Evolutionary conservation across 2,888 invertebrate genomes (phyloP).

Genomic region (Frankliniella fusca): DNA sequence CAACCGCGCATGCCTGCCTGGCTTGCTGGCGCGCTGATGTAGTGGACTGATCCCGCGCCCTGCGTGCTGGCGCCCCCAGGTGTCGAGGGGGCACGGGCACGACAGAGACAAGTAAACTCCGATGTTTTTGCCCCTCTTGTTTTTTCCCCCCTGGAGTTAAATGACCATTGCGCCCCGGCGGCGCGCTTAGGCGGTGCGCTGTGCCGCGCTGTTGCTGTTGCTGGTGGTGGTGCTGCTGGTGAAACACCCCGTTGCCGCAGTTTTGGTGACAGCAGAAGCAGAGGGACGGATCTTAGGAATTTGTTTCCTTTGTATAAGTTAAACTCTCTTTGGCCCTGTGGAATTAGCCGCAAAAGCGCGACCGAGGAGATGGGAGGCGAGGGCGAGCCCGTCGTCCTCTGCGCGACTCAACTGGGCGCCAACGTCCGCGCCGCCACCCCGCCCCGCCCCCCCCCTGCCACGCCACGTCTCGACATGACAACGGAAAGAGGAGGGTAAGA

Average conservation of each 20-base stretch:
- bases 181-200: background rate
- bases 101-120: too few relatives aligned
- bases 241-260: background rate
- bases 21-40: too few relatives aligned
- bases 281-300: background rate
- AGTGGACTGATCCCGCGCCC: too few relatives aligned
- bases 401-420: background rate
- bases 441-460: background rate
- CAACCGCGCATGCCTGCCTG: too few relatives aligned
- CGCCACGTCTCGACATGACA: slow-evolving; percentile 3
- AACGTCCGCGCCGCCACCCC: background rate
- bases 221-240: background rate
- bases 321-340: background rate
- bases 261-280: background rate
- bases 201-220: background rate
- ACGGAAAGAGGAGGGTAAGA: background rate
- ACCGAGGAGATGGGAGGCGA: background rate
- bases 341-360: slow-evolving; percentile 24
- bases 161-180: background rate
- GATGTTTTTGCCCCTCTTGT: too few relatives aligned
- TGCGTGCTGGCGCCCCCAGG: too few relatives aligned
- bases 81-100: too few relatives aligned
- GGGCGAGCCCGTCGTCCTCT: background rate
- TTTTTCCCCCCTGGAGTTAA: too few relatives aligned
- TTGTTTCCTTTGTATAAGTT: background rate